Evolutionary conservation across 2,797 vertebrate species (phyloP).

Genomic region (Oryzias sinensis): DNA sequence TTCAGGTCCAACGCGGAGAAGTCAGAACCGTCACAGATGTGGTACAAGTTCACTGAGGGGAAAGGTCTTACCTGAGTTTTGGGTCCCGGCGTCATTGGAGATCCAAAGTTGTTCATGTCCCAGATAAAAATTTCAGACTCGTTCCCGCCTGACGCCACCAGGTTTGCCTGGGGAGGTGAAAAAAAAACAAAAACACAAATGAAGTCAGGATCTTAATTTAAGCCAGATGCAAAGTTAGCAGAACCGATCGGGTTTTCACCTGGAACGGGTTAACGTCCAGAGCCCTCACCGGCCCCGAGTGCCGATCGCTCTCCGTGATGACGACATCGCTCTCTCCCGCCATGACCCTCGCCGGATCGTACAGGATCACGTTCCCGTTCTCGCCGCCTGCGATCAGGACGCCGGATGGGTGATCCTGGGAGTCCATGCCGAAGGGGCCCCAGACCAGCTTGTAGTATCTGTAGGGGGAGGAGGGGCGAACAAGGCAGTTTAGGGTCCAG

Average conservation of each 20-base stretch:
- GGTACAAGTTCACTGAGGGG: neutral
- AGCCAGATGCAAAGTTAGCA: neutral
- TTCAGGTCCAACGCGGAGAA: slow-evolving; percentile 44
- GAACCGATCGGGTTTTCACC: slow-evolving; percentile 63
- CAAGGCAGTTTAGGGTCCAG: too few species aligned
- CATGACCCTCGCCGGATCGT: slow-evolving; percentile 90
- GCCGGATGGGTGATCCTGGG: slow-evolving; percentile 77
- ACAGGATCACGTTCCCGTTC: slow-evolving; percentile 92
- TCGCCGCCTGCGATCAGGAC: slow-evolving; percentile 93
- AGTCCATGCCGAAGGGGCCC: slow-evolving; percentile 83
- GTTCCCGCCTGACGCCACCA: slow-evolving; percentile 94
- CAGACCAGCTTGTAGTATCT: slow-evolving; percentile 98
- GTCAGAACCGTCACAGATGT: neutral
- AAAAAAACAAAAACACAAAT: neutral
- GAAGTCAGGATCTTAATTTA: neutral
- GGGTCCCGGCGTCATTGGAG: slow-evolving; percentile 95
- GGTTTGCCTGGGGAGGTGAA: slow-evolving; percentile 80
- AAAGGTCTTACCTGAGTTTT: slow-evolving; percentile 84
- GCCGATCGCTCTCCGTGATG: slow-evolving; percentile 89
- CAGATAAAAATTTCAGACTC: slow-evolving; percentile 99
- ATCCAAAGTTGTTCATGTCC: slow-evolving; percentile 94
- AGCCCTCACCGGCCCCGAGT: slow-evolving; percentile 91
- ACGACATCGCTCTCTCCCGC: slow-evolving; percentile 84
- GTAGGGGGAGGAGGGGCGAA: neutral
- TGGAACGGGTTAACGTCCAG: slow-evolving; percentile 95